A percentile compares a stretch with the other conserved stretches of the same genome.
phyloP scores from a whole-genome alignment of 2,113 vertebrate genomes.

The Perccottus glenii region DNA sequence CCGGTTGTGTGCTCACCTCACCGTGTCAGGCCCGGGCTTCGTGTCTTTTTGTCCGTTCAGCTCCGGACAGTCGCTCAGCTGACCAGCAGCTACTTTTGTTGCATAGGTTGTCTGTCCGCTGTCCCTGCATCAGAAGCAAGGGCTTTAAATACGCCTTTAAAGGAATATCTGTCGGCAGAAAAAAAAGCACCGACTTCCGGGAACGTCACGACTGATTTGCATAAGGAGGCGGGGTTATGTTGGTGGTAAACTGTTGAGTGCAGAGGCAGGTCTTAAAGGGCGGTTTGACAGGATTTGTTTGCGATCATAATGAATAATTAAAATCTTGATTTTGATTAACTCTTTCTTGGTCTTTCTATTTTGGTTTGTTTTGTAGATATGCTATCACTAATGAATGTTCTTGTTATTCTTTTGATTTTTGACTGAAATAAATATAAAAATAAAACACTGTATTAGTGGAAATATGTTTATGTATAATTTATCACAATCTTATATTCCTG shows the following conservation, averaged over 20 bases:
- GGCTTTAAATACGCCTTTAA: constrained; percentile 75
- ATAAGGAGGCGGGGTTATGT: constrained; percentile 51
- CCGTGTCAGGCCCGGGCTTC: constrained; percentile 51
- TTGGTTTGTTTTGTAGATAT: no score
- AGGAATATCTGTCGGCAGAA: constrained; percentile 66
- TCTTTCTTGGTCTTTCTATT: no score
- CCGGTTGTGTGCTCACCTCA: constrained; percentile 55
- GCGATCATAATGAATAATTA: background rate
- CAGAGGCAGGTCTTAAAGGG: constrained; percentile 22
- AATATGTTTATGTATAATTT: no score
- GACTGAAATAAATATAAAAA: no score
- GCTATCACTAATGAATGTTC: no score
- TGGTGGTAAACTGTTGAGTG: constrained; percentile 9
- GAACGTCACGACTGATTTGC: constrained; percentile 44
- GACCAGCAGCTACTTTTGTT: constrained; percentile 42
- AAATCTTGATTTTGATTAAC: no score
- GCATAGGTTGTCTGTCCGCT: constrained; percentile 45
- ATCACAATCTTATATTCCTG: no score
- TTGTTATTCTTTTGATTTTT: no score
- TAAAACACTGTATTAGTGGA: no score
- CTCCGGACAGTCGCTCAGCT: constrained; percentile 37
- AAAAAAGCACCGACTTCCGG: constrained; percentile 58
- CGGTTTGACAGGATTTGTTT: background rate
- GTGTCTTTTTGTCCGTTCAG: constrained; percentile 36
- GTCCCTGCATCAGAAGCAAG: constrained; percentile 45